Percentiles rank a stretch among this genome's conserved stretches.
Conservation (phyloP, 1,140 invertebrate genomes). For the Zaprionus capensis region DNA sequence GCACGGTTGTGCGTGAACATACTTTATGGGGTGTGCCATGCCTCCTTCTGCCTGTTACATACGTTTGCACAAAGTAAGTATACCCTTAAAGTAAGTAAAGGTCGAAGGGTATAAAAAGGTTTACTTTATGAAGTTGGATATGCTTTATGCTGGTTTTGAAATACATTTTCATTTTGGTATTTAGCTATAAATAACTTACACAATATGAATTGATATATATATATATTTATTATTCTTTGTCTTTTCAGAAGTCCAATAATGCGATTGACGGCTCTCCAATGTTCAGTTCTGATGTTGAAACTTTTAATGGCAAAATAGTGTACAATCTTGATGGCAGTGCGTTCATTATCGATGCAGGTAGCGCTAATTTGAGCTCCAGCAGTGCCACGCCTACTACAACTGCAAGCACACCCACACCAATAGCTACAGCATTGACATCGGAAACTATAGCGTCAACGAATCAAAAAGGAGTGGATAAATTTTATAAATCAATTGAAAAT, state of each 20-base stretch:
- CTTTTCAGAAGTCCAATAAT: constrained; percentile 70
- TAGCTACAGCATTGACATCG: background rate
- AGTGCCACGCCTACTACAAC: constrained; percentile 32
- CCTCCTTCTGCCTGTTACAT: too few species aligned
- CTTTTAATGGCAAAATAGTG: constrained; percentile 98
- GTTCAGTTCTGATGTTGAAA: constrained; percentile 92
- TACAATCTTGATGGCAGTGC: constrained; percentile 99
- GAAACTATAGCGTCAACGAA: constrained; percentile 2
- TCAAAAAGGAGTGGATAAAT: constrained; percentile 20
- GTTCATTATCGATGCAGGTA: constrained; percentile 96
- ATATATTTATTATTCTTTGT: background rate
- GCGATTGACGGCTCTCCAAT: constrained; percentile 85
- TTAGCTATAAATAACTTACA: background rate
- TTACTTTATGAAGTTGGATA: too few species aligned
- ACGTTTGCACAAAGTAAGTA: too few species aligned
- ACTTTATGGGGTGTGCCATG: too few species aligned
- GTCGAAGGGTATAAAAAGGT: too few species aligned
- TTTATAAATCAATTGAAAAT: constrained; percentile 8
- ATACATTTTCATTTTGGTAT: too few species aligned
- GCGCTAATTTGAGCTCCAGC: constrained; percentile 85
- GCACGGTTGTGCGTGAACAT: too few species aligned
- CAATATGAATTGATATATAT: background rate
- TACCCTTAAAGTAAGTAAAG: too few species aligned
- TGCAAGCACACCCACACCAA: constrained; percentile 5
- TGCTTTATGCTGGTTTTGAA: too few species aligned